Evolutionary conservation across 2,797 vertebrate species (phyloP).

Genomic region (Smutsia gigantea): DNA sequence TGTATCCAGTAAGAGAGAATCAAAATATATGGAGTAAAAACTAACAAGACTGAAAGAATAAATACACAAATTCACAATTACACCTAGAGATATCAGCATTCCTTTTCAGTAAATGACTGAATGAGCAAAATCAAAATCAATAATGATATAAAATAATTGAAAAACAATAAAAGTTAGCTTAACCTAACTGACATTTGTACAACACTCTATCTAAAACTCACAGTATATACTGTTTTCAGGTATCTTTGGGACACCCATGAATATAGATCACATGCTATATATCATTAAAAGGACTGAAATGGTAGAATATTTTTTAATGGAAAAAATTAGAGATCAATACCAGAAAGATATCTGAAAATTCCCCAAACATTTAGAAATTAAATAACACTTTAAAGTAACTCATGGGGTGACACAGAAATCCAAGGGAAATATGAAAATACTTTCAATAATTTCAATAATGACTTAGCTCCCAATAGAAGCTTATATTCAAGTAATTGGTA

Average conservation of each 20-base stretch:
- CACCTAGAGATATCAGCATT: too few species aligned
- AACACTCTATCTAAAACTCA: too few species aligned
- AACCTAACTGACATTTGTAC: too few species aligned
- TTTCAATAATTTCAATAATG: not conserved
- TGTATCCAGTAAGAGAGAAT: too few species aligned
- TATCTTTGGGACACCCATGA: not conserved
- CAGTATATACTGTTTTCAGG: not conserved
- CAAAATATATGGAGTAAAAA: too few species aligned
- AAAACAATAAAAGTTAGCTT: too few species aligned
- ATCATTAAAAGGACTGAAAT: not conserved
- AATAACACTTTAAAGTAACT: not conserved
- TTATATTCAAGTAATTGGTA: not conserved
- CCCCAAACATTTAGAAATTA: not conserved
- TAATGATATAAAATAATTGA: too few species aligned
- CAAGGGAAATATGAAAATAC: not conserved
- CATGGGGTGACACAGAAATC: not conserved
- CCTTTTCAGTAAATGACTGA: too few species aligned
- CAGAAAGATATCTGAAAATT: not conserved
- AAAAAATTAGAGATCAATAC: not conserved
- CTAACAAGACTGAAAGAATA: too few species aligned
- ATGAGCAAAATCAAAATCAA: too few species aligned
- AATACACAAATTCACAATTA: too few species aligned
- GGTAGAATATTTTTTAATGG: not conserved
- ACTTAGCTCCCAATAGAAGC: rapidly evolving
- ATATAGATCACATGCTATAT: not conserved